phyloP scores from a whole-genome alignment of 1,140 invertebrate species.

The Aphaenogaster rudis region DNA sequence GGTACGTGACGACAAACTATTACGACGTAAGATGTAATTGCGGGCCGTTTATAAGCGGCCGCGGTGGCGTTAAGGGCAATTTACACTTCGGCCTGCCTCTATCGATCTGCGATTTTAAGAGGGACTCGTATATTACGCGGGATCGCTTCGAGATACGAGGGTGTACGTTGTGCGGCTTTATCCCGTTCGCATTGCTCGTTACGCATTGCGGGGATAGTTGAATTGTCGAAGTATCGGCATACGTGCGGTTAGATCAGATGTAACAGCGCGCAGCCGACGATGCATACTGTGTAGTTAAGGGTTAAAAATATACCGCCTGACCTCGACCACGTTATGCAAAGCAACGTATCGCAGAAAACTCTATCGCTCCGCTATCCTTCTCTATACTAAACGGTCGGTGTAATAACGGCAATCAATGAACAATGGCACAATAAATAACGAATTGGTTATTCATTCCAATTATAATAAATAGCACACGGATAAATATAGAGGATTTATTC shows the following conservation, averaged over 20 bases:
- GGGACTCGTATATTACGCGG: not conserved
- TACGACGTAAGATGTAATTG: constrained; percentile 79
- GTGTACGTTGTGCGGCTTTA: not conserved
- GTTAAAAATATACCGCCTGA: constrained; percentile 58
- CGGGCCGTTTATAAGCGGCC: constrained; percentile 71
- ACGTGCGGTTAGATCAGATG: constrained; percentile 13
- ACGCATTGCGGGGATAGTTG: not conserved
- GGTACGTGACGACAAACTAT: constrained; percentile 80
- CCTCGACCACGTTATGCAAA: constrained; percentile 64
- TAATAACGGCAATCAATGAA: constrained; percentile 58
- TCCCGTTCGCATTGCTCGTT: too few species aligned
- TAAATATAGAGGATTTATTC: constrained; percentile 11
- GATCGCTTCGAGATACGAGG: not conserved
- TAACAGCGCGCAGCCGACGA: constrained; percentile 19
- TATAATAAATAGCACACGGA: constrained; percentile 12
- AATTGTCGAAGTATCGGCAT: constrained; percentile 11
- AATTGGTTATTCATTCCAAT: constrained; percentile 37
- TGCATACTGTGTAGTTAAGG: constrained; percentile 25
- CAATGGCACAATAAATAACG: constrained; percentile 54
- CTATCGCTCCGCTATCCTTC: not conserved
- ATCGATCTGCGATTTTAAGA: constrained; percentile 29
- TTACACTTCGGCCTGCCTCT: constrained; percentile 38
- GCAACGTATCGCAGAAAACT: constrained; percentile 57
- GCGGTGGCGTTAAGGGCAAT: constrained; percentile 49
- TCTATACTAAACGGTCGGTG: not conserved